Evolutionary conservation across 53 echinoderm and acorn worm genomes (phyloP), one percentile per base, ranked within the genome.

Genomic region (Temnopleurus reevesii): DNA sequence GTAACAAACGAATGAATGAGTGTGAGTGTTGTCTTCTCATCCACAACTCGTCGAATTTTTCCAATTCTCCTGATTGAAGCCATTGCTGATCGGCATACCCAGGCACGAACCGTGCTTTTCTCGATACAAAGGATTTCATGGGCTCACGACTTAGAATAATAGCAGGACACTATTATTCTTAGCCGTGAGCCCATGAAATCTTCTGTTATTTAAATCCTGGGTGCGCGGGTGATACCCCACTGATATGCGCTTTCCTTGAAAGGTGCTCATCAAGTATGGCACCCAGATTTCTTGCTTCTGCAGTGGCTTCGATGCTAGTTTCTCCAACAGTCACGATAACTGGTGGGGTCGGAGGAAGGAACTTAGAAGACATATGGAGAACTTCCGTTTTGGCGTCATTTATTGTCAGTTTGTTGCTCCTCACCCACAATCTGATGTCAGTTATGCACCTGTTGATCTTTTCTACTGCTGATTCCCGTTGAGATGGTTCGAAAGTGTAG

Each of bases 301-400:
- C 1, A 4, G 26, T 58, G 3, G 79, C 23, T 21, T 25, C 24
- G 27, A 91, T 76, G 27, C 51, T 0, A n/a, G 91, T 6, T 3
- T 91, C 76, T 5, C 91, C 91, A 43, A 91, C 83, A 0, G 57
- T 86, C 8, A 86, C 13, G 9, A 27, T 28, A 12, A 63, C 29
- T 23, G 21, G 44, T 2, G 23, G 23, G 58, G 58, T 77, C 2
- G 38, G 8, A n/a, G n/a, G n/a, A 19, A 79, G 58, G 80, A 91
- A 91, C 53, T 92, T 92, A 4, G 89, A 92, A n/a, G 92, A 55
- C 25, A 92, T 10, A 41, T 92, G 84, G 54, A 89, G 12, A 4
- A 89, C 53, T 89, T 89, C 92, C 6, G 84, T 89, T 41, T 89
- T 92, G 18, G 21, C 30, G 13, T 92, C 83, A 57, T 84, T 91